Conservation (phyloP, 2,797 vertebrate genomes). For the Pipistrellus nathusii region DNA sequence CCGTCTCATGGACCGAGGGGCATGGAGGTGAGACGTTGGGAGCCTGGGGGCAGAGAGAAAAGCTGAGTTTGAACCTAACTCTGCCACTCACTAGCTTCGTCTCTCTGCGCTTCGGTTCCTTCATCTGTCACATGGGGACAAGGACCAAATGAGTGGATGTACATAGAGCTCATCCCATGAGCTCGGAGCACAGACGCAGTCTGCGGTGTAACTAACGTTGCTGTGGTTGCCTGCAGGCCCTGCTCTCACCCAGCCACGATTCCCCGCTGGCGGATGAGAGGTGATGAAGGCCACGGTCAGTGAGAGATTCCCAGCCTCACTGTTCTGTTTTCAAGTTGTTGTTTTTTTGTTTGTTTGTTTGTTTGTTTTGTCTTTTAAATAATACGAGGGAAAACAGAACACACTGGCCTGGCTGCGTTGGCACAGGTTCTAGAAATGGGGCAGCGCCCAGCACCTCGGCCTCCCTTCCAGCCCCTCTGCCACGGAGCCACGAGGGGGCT, state of each 20-base stretch:
- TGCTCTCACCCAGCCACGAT: background rate
- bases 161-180: rapidly evolving
- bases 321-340: background rate
- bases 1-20: background rate
- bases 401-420: background rate
- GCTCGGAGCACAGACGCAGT: background rate
- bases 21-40: background rate
- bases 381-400: background rate
- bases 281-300: background rate
- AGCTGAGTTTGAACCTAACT: background rate
- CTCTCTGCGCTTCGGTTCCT: background rate
- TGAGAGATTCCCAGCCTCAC: background rate
- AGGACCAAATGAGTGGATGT: background rate
- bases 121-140: background rate
- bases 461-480: background rate
- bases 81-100: background rate
- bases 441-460: rapidly evolving
- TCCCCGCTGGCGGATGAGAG: background rate
- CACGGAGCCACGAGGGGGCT: background rate
- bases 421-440: background rate
- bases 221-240: background rate
- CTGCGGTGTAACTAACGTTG: rapidly evolving
- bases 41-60: background rate
- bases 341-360: background rate
- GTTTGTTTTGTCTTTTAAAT: background rate